Conservation (phyloP, 2,888 invertebrate species). For the Leptinotarsa haldemani region DNA sequence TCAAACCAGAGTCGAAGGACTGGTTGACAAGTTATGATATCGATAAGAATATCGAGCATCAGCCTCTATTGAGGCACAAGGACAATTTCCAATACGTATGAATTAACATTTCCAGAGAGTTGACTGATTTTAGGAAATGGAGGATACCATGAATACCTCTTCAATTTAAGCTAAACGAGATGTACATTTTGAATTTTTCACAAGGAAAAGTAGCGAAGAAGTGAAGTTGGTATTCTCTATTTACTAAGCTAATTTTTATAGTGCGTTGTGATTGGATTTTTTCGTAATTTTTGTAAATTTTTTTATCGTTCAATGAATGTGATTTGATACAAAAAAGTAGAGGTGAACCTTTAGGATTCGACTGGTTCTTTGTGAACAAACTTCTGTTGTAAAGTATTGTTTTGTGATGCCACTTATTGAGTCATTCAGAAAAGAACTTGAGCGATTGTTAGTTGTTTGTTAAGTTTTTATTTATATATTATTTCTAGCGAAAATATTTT, state of each 20-base stretch:
- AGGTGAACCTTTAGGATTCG: neutral
- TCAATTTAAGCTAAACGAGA: neutral
- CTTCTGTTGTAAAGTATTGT: neutral
- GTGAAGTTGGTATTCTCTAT: constrained; percentile 1
- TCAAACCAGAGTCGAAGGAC: constrained; percentile 78
- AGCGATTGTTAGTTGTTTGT: constrained; percentile 10
- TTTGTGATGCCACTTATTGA: neutral
- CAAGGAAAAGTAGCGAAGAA: neutral
- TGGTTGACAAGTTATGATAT: constrained; percentile 79
- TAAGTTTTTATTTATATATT: constrained; percentile 14
- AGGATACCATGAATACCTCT: constrained; percentile 18
- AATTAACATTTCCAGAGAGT: constrained; percentile 45
- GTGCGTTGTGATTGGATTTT: constrained; percentile 1
- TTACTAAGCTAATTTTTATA: constrained; percentile 11
- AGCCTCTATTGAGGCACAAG: constrained; percentile 73
- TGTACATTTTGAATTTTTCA: constrained; percentile 6
- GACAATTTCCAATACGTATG: constrained; percentile 80
- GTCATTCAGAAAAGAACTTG: neutral
- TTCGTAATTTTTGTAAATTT: constrained; percentile 8
- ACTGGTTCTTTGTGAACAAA: neutral
- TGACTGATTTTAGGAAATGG: constrained; percentile 44
- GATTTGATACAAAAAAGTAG: constrained; percentile 10
- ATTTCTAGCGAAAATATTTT: neutral
- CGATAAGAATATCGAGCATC: constrained; percentile 74
- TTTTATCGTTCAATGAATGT: constrained; percentile 7